These are phyloP conservation scores for Charanyca ferruginea DNA, from an alignment of 2,888 invertebrate species.

Conservation along the genomic window DNA sequence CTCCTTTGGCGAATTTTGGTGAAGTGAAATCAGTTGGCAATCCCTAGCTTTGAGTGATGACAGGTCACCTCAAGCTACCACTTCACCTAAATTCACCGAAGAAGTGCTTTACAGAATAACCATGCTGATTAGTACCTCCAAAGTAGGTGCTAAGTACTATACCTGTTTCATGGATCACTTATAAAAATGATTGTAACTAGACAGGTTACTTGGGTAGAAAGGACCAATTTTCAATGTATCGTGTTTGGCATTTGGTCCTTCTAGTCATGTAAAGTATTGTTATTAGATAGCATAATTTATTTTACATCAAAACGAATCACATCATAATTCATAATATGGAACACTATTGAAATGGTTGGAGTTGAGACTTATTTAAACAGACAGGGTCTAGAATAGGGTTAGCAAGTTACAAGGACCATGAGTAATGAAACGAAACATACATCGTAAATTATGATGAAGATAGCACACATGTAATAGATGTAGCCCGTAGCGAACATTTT, in stretches of 20 bases:
- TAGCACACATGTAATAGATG: neutral
- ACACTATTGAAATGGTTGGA: too few species aligned
- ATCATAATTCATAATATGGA: too few species aligned
- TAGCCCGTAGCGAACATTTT: conserved; percentile 17
- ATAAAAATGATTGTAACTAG: neutral
- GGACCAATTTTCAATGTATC: neutral
- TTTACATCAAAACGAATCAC: too few species aligned
- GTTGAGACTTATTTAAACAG: too few species aligned
- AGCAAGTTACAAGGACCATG: too few species aligned
- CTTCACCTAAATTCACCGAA: too few species aligned
- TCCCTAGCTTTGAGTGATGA: too few species aligned
- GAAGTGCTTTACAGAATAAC: too few species aligned
- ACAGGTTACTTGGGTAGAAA: too few species aligned
- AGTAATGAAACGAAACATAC: neutral
- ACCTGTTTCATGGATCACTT: neutral
- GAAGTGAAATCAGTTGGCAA: neutral
- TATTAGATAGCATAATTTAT: too few species aligned
- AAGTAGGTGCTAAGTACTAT: conserved; percentile 24
- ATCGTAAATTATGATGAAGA: conserved; percentile 1
- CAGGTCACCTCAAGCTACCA: too few species aligned
- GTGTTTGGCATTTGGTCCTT: neutral
- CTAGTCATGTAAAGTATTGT: neutral
- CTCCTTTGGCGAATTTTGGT: neutral
- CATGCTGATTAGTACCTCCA: neutral
- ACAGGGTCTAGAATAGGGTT: too few species aligned